Percentiles rank a stretch among this genome's conserved stretches.
phyloP scores from a whole-genome alignment of 2,797 vertebrate species.

The Ptychadena robeensis region DNA sequence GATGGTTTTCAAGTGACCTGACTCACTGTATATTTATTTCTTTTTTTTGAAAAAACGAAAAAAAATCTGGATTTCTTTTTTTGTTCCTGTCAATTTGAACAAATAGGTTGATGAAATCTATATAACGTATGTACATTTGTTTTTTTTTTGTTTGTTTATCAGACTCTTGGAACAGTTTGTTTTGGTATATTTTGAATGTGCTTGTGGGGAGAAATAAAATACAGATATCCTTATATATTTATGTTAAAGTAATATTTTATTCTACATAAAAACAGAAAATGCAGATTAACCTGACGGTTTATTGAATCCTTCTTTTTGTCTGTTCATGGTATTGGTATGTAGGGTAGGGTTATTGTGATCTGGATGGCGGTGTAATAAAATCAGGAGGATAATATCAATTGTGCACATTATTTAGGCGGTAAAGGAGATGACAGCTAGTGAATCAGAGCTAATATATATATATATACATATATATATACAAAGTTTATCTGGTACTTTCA shows the following conservation, averaged over 20 bases:
- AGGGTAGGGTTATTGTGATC: neutral
- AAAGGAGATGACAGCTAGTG: too few relatives aligned
- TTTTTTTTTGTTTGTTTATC: conserved; percentile 66
- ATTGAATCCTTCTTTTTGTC: conserved; percentile 71
- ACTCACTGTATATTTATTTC: conserved; percentile 85
- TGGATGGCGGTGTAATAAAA: neutral
- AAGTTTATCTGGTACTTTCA: neutral
- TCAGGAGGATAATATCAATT: neutral
- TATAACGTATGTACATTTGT: conserved; percentile 85
- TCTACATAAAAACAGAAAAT: conserved; percentile 90
- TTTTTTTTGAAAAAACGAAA: conserved; percentile 78
- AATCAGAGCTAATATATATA: too few relatives aligned
- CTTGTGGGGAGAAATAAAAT: conserved; percentile 89
- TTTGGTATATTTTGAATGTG: conserved; percentile 90
- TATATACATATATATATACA: neutral
- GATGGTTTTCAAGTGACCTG: conserved; percentile 83
- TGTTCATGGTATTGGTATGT: neutral
- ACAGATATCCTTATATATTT: conserved; percentile 91
- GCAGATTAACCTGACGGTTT: conserved; percentile 92
- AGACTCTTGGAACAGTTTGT: conserved; percentile 80
- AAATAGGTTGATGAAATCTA: conserved; percentile 86
- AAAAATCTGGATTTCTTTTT: conserved; percentile 80
- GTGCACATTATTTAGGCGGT: too few relatives aligned
- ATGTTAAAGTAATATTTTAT: conserved; percentile 92
- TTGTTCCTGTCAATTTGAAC: conserved; percentile 88